Base-by-base conservation (phyloP, 2,113 vertebrate genomes). In the Onychostruthus taczanowskii region DNA sequence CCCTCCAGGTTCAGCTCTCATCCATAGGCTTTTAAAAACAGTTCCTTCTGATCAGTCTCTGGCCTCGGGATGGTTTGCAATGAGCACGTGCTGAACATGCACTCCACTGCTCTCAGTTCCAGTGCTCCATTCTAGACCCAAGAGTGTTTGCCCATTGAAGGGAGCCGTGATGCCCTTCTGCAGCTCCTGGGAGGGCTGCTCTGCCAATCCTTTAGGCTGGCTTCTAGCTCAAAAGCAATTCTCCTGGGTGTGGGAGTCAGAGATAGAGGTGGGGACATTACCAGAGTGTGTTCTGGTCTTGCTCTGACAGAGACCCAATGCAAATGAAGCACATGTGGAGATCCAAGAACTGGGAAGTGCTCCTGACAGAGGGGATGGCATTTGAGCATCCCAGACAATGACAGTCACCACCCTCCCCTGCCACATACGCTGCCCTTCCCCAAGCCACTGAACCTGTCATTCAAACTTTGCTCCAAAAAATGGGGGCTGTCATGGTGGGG, bases 1-100 rank as follows among this genome's bases (percentile, higher is more conserved):
- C 64, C 28, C 24, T 39, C 59, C 49, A 90, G 56, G 64, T 95
- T 75, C 93, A 86, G 47, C 39, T 90, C 75, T 86, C 90, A 44
- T 59, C 63, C 52, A 30, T 0, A 67, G 47, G 59, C 63, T 94
- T 91, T 80, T 63, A 59, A 23, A 78, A 87, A 21, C 56, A 56
- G 52, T 56, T 93, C 56, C 24, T 94, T 68, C 39, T 61, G 62
- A 43, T 21, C 35, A 52, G 56, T 69, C 69, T 69, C 27, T 69
- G 78, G 76, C 79, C 76, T 94, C 44, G 49, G 75, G 55, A 77
- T 0, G 0, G 79, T 63, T 56, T 81, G 69, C 64, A 77, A 22
- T 55, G 59, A 80, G 43, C 30, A 53, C 1, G 4, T 27, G 27
- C 39, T 1, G 5, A 90, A 52, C 50, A 53, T 0, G 2, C 24